Evolutionary conservation across 2,797 vertebrate species (phyloP).

Genomic region (Echeneis naucrates): DNA sequence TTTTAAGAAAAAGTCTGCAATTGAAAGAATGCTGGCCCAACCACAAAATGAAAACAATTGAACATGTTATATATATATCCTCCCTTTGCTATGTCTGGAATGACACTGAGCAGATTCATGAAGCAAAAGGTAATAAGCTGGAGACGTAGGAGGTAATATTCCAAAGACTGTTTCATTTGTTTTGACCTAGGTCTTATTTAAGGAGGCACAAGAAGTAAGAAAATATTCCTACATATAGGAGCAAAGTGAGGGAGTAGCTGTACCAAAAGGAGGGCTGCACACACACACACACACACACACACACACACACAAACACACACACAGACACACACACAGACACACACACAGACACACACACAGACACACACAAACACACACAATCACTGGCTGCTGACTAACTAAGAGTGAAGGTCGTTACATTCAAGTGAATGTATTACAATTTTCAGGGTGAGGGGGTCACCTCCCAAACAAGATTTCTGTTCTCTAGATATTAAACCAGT

Average conservation of each 20-base stretch:
- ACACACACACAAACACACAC: constrained; percentile 18
- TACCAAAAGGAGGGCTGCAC: constrained; percentile 20
- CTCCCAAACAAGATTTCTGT: not conserved
- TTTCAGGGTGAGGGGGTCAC: constrained; percentile 6
- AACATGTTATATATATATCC: constrained; percentile 71
- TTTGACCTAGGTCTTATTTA: constrained; percentile 67
- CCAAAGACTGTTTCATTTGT: constrained; percentile 62
- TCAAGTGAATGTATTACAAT: not conserved
- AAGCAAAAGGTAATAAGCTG: constrained; percentile 64
- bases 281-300: constrained; percentile 31
- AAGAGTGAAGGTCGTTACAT: constrained; percentile 8
- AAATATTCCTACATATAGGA: constrained; percentile 43
- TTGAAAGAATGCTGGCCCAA: constrained; percentile 31
- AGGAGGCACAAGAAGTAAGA: constrained; percentile 53
- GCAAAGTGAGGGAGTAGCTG: constrained; percentile 50
- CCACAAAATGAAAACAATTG: constrained; percentile 60
- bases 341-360: constrained; percentile 29
- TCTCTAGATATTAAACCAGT: not conserved
- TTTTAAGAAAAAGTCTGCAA: constrained; percentile 38
- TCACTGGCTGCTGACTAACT: constrained; percentile 22
- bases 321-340: no score
- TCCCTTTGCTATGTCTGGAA: constrained; percentile 71
- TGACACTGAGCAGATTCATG: constrained; percentile 63
- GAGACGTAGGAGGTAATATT: constrained; percentile 61
- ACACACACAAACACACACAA: constrained; percentile 21